Conservation (phyloP, 2,113 vertebrate species). For the Prionailurus bengalensis region DNA sequence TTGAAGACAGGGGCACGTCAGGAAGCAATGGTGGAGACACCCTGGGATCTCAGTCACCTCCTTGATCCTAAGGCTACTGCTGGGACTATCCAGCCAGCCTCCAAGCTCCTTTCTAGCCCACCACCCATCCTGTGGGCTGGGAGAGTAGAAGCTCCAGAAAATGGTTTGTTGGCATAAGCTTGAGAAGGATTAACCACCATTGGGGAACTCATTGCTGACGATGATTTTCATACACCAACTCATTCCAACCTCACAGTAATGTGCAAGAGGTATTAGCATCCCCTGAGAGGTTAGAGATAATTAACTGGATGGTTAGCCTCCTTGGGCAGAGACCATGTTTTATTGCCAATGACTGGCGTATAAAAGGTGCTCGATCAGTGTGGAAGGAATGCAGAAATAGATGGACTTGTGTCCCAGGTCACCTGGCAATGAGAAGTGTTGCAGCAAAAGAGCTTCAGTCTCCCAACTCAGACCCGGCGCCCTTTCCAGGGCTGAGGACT, state of each 20-base stretch:
- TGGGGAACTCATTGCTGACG: neutral
- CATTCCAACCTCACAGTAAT: neutral
- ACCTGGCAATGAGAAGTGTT: neutral
- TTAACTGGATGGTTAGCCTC: neutral
- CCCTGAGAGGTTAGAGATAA: neutral
- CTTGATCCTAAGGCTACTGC: neutral
- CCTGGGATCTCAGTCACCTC: neutral
- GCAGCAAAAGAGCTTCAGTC: neutral
- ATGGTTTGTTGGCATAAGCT: neutral
- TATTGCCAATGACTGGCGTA: neutral
- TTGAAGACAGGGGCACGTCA: neutral
- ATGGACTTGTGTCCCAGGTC: neutral
- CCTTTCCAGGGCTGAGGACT: neutral
- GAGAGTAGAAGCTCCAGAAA: neutral
- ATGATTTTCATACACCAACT: neutral
- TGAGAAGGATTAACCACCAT: neutral
- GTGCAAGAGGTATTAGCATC: neutral
- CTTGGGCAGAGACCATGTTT: neutral
- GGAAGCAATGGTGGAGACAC: neutral
- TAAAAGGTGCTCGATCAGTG: neutral
- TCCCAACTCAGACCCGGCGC: neutral
- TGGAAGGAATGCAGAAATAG: neutral
- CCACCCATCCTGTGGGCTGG: neutral
- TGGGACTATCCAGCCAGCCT: neutral
- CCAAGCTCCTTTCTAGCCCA: neutral